These are phyloP conservation scores for Drosophila nr. perissopoda DNA, from an alignment of 2,888 invertebrate species.

Conservation along the genomic window DNA sequence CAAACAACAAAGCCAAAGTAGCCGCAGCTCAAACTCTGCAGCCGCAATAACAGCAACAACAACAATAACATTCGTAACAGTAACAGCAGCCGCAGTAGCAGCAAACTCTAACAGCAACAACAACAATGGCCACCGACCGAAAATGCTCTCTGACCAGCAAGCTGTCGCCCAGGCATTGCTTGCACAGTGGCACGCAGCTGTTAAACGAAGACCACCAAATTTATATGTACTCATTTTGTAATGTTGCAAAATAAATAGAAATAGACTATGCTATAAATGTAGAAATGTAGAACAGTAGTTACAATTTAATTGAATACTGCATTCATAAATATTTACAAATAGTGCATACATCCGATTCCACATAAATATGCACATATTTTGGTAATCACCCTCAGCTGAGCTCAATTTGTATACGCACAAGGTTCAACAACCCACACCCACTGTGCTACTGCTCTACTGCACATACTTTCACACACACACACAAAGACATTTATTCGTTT, in stretches of 20 bases:
- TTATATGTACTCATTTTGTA: neutral
- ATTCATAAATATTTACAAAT: neutral
- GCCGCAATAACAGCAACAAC: constrained; percentile 30
- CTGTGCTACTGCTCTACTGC: constrained; percentile 53
- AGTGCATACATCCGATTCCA: neutral
- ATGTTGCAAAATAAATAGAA: neutral
- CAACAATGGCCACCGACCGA: constrained; percentile 36
- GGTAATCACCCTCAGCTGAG: neutral
- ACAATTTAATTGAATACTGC: neutral
- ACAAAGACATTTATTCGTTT: constrained; percentile 31
- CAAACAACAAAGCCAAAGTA: constrained; percentile 48
- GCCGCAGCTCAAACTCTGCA: constrained; percentile 39
- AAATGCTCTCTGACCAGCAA: constrained; percentile 73
- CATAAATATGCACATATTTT: neutral
- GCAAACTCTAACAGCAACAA: neutral
- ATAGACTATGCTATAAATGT: neutral
- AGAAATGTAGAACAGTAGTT: too few species aligned
- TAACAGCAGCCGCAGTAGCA: constrained; percentile 34
- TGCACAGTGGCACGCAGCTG: constrained; percentile 42
- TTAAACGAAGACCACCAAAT: neutral
- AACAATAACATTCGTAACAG: constrained; percentile 22
- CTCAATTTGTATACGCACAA: neutral
- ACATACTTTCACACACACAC: constrained; percentile 18
- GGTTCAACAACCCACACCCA: constrained; percentile 40
- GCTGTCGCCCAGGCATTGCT: constrained; percentile 56